phyloP scores from a whole-genome alignment of 2,113 vertebrate species.

The Lasiurus borealis region DNA sequence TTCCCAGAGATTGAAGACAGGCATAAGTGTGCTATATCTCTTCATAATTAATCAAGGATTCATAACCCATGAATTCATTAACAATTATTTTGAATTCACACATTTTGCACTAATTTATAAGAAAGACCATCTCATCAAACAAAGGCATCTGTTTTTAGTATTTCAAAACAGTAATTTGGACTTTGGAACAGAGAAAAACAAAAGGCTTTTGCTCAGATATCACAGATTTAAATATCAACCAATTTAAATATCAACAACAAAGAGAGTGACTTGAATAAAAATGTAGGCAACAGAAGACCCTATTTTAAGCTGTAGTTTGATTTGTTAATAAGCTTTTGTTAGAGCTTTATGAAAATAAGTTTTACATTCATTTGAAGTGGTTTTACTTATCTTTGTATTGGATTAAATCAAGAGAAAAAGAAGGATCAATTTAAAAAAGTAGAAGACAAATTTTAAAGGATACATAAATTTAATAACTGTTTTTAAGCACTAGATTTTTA shows the following conservation, averaged over 20 bases:
- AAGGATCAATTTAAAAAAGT: background rate
- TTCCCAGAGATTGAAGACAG: background rate
- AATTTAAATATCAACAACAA: background rate
- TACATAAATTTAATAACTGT: background rate
- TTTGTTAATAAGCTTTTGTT: background rate
- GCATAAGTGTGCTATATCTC: background rate
- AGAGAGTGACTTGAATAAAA: background rate
- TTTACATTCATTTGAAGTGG: background rate
- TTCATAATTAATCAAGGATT: background rate
- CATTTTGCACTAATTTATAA: background rate
- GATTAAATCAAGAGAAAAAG: slow-evolving; percentile 1
- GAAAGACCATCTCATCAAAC: background rate
- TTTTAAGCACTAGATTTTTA: background rate
- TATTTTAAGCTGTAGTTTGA: slow-evolving; percentile 24
- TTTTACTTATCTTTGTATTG: background rate
- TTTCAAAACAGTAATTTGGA: slow-evolving; percentile 1
- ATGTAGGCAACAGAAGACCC: background rate
- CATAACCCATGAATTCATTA: background rate
- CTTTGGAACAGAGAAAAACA: slow-evolving; percentile 18
- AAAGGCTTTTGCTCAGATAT: background rate
- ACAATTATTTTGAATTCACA: background rate
- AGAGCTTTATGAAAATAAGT: background rate
- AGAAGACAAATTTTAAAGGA: background rate
- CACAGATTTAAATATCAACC: background rate
- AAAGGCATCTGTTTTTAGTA: slow-evolving; percentile 1